These are phyloP conservation scores for Malurus cyaneus DNA, from an alignment of 2,113 vertebrate genomes.

Conservation along the genomic window DNA sequence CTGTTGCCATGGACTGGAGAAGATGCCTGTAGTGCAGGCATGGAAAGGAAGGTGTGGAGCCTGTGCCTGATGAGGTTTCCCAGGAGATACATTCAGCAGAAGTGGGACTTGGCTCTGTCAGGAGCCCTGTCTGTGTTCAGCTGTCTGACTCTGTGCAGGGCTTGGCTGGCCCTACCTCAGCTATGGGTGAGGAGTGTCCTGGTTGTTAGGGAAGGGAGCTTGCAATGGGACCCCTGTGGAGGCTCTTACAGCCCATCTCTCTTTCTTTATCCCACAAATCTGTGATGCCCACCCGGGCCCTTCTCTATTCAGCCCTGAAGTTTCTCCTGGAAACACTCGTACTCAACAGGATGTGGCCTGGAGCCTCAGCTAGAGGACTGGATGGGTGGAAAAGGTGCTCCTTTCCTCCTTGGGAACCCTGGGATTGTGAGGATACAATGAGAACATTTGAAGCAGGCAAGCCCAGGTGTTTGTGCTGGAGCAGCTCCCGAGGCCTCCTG, in stretches of 20 bases:
- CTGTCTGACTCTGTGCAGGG: not conserved
- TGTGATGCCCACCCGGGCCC: fast-evolving
- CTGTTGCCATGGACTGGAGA: not conserved
- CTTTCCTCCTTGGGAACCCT: not conserved
- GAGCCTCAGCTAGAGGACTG: not conserved
- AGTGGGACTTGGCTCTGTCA: not conserved
- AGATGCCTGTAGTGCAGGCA: not conserved
- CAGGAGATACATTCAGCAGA: not conserved
- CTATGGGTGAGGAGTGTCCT: not conserved
- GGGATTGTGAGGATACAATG: not conserved
- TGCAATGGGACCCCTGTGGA: not conserved
- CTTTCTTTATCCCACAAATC: not conserved
- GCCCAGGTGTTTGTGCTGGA: not conserved
- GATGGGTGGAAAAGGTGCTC: not conserved
- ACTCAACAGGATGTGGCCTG: not conserved
- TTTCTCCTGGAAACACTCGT: not conserved
- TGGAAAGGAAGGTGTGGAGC: not conserved
- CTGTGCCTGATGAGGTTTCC: not conserved
- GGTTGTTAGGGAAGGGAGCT: not conserved
- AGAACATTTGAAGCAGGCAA: not conserved
- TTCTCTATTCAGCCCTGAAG: not conserved
- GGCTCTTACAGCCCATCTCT: not conserved
- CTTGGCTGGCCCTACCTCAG: not conserved
- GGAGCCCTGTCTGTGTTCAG: not conserved
- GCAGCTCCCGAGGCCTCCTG: not conserved